phyloP scores from a whole-genome alignment of 2,797 vertebrate species.

The Varecia variegata region DNA sequence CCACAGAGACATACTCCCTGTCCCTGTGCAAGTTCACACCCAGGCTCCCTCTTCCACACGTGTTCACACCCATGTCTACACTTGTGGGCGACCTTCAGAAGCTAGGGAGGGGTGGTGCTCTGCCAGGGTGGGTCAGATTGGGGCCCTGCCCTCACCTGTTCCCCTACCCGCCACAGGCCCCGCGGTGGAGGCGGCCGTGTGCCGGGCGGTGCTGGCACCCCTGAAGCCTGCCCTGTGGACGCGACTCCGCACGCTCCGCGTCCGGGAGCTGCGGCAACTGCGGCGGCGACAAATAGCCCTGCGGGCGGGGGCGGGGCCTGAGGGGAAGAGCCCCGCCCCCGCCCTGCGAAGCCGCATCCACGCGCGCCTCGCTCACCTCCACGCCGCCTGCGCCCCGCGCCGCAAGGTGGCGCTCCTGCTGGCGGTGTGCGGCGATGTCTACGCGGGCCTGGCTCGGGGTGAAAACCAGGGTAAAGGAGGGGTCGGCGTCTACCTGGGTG shows the following conservation, averaged over 20 bases:
- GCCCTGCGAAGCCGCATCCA: slow-evolving; percentile 87
- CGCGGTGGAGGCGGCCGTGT: slow-evolving; percentile 88
- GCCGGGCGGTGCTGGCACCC: slow-evolving; percentile 89
- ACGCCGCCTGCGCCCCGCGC: slow-evolving; percentile 89
- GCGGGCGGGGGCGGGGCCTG: slow-evolving; percentile 50
- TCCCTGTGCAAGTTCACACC: not conserved
- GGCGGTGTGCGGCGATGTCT: slow-evolving; percentile 91
- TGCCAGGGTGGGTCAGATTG: not conserved
- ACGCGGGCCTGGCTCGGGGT: slow-evolving; percentile 87
- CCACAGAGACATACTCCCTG: not conserved
- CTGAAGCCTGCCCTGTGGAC: slow-evolving; percentile 85
- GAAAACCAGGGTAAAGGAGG: slow-evolving; percentile 39
- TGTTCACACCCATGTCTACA: not conserved
- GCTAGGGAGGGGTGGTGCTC: not conserved
- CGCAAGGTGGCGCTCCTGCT: slow-evolving; percentile 90
- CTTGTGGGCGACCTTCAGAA: not conserved
- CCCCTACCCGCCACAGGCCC: slow-evolving; percentile 78
- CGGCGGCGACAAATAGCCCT: slow-evolving; percentile 83
- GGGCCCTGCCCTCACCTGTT: not conserved
- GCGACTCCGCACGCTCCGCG: slow-evolving; percentile 81
- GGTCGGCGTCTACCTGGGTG: not conserved
- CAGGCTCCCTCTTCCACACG: not conserved
- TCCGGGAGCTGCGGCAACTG: slow-evolving; percentile 81
- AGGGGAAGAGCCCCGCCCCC: slow-evolving; percentile 76
- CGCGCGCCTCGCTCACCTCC: slow-evolving; percentile 86